phyloP scores from a whole-genome alignment of 2,797 vertebrate genomes.

The Polyboroides typus region DNA sequence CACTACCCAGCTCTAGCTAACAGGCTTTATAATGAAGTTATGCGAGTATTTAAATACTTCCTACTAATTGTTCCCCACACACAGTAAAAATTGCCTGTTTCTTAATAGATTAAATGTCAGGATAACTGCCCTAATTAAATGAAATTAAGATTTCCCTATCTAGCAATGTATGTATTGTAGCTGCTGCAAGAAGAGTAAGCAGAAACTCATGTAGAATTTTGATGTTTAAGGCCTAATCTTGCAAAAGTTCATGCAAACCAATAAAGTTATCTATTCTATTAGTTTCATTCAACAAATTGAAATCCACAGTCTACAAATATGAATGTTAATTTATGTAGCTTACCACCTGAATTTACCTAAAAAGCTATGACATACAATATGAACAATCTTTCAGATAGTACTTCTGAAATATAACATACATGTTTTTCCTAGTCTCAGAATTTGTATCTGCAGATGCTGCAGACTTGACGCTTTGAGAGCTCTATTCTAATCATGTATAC shows the following conservation, averaged over 20 bases:
- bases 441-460: background rate
- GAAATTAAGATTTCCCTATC: background rate
- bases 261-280: background rate
- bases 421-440: background rate
- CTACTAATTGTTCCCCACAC: background rate
- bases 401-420: background rate
- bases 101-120: background rate
- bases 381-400: background rate
- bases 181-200: background rate
- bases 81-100: background rate
- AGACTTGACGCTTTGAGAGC: background rate
- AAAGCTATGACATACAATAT: background rate
- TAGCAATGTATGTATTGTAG: background rate
- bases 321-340: background rate
- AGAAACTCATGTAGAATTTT: background rate
- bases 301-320: background rate
- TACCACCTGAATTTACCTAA: background rate
- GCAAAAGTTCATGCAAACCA: background rate
- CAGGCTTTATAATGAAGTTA: background rate
- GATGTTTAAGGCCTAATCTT: background rate
- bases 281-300: background rate
- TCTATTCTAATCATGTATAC: background rate
- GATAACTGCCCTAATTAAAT: background rate
- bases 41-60: background rate
- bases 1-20: background rate